Evolutionary conservation across 2,113 vertebrate species (phyloP).

Genomic region (Xiphophorus hellerii): DNA sequence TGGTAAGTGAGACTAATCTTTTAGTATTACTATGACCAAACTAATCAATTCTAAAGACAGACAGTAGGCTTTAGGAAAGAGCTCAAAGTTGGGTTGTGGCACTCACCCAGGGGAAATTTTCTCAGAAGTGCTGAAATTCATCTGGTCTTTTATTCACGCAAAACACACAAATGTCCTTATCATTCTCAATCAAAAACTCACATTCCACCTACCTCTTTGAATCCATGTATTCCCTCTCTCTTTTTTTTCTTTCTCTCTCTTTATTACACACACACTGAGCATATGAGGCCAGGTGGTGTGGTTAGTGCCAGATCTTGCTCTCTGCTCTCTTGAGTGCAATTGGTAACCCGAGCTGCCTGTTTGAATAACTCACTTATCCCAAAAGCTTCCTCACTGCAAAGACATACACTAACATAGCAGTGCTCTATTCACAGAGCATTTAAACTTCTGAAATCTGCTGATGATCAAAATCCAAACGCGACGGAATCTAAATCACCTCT

Average conservation of each 20-base stretch:
- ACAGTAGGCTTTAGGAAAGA: slow-evolving; percentile 42
- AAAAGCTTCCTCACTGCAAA: slow-evolving; percentile 57
- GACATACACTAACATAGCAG: slow-evolving; percentile 43
- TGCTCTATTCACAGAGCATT: slow-evolving; percentile 53
- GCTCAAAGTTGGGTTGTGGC: slow-evolving; percentile 34
- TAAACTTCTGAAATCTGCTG: slow-evolving; percentile 32
- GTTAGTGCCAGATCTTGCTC: slow-evolving; percentile 68
- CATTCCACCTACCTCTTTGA: slow-evolving; percentile 5
- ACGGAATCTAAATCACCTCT: slow-evolving; percentile 15
- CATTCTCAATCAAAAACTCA: slow-evolving; percentile 43
- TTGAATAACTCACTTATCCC: slow-evolving; percentile 74
- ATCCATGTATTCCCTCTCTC: slow-evolving; percentile 9
- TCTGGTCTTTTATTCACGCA: slow-evolving; percentile 40
- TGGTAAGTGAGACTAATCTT: slow-evolving; percentile 62
- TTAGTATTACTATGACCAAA: slow-evolving; percentile 44
- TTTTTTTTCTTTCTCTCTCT: not conserved
- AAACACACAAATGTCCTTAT: slow-evolving; percentile 37
- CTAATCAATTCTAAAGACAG: slow-evolving; percentile 49
- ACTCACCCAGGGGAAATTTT: slow-evolving; percentile 32
- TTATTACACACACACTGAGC: slow-evolving; percentile 7
- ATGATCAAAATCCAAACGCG: slow-evolving; percentile 32
- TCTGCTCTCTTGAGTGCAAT: slow-evolving; percentile 74
- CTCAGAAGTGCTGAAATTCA: slow-evolving; percentile 30
- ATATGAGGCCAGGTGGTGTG: slow-evolving; percentile 64
- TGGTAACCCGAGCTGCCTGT: slow-evolving; percentile 75